These are phyloP conservation scores for human (Homo sapiens) DNA, from an alignment of 2,113 vertebrate species.

Conservation along the genomic window GRCh38 chr2:137324001-137324500, in stretches of 20 bases:
- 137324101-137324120: neutral
- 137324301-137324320: slow-evolving; percentile 11
- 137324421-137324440: slow-evolving; percentile 13
- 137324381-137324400: slow-evolving; percentile 24
- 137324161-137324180: neutral
- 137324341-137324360: neutral
- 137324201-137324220: neutral
- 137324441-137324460: slow-evolving; percentile 21
- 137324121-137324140: neutral
- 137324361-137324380: neutral
- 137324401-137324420: slow-evolving; percentile 32
- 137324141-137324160: neutral
- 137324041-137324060: neutral
- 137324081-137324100: neutral
- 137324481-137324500: slow-evolving; percentile 49
- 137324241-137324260: neutral
- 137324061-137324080: neutral
- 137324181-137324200: neutral
- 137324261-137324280: neutral
- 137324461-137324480: neutral
- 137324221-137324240: neutral
- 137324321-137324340: neutral
- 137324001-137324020: neutral
- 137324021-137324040: neutral
- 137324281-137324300: slow-evolving; percentile 11